Evolutionary conservation across 1,140 invertebrate genomes (phyloP).

Genomic region (Elysia chlorotica): DNA sequence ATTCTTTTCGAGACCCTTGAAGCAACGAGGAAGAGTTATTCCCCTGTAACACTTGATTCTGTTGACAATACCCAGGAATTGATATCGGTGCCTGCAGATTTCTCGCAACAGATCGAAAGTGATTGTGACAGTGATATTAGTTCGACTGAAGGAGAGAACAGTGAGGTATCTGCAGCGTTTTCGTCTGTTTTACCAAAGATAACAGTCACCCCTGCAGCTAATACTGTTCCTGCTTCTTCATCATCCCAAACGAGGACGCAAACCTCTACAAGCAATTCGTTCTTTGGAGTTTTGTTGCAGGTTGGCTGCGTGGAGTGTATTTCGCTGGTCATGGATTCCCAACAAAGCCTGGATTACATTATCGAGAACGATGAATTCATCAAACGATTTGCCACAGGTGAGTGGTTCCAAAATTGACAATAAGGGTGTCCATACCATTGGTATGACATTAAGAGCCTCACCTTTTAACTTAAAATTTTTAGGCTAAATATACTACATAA

Average conservation of each 20-base stretch:
- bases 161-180: background rate
- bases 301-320: constrained; percentile 62
- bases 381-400: constrained; percentile 80
- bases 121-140: too few species aligned
- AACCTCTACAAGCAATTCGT: background rate
- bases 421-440: too few species aligned
- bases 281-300: constrained; percentile 57
- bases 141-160: too few species aligned
- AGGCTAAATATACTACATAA: too few species aligned
- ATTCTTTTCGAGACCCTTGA: constrained; percentile 2
- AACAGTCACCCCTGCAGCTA: background rate
- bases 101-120: too few species aligned
- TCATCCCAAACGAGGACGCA: background rate
- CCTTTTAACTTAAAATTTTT: too few species aligned
- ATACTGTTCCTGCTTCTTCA: background rate
- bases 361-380: constrained; percentile 71
- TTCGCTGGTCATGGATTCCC: constrained; percentile 62
- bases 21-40: background rate
- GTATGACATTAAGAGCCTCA: too few species aligned
- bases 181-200: too few species aligned
- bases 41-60: background rate
- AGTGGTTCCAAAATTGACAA: too few species aligned
- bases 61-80: background rate
- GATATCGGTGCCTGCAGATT: too few species aligned
- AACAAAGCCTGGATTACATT: constrained; percentile 62